Evolutionary conservation across 35 echinoderm and acorn worm species (phyloP), one percentile per base, ranked within the genome.

Genomic region (Eucidaris tribuloides): DNA sequence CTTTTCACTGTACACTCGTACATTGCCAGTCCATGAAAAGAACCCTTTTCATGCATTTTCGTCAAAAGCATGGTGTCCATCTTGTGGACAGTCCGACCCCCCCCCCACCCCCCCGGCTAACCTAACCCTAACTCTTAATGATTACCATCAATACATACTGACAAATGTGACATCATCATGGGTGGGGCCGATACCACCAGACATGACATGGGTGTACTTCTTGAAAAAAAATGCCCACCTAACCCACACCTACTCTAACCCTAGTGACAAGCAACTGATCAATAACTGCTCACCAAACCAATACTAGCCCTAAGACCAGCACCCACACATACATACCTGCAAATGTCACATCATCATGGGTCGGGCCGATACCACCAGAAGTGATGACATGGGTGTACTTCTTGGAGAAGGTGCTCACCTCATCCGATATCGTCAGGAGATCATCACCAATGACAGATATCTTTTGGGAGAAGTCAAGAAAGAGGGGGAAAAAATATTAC

Each of bases 81-180:
- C n/a, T 14, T 55, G n/a, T 14, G n/a, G 11, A 55, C 11, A 14
- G n/a, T n/a, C 11, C 11, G n/a, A 11, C n/a, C n/a, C 11, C n/a
- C n/a, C 50, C 11, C 11, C 11, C 50, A 55, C 11, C 11, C 50
- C 50, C n/a, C 50, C n/a, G 50, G 50, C n/a, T n/a, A 55, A 11
- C 11, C n/a, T n/a, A 55, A 14, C 11, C 50, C n/a, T 11, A 55
- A 55, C 11, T n/a, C 50, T 55, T 55, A n/a, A 11, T n/a, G n/a
- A n/a, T n/a, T n/a, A n/a, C n/a, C n/a, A n/a, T n/a, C n/a, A 24
- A 13, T 15, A 18, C 25, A 39, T 85, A 97, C 94, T 86, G 89
- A 85, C 90, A 83, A 91, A 97, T 64, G 94, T 97, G 14, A 97
- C 79, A 60, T 97, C 94, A 89, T 97, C 94, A 65, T 97, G 94